Conservation (phyloP, 2,888 invertebrate species). For the Drosophila anomalata region DNA sequence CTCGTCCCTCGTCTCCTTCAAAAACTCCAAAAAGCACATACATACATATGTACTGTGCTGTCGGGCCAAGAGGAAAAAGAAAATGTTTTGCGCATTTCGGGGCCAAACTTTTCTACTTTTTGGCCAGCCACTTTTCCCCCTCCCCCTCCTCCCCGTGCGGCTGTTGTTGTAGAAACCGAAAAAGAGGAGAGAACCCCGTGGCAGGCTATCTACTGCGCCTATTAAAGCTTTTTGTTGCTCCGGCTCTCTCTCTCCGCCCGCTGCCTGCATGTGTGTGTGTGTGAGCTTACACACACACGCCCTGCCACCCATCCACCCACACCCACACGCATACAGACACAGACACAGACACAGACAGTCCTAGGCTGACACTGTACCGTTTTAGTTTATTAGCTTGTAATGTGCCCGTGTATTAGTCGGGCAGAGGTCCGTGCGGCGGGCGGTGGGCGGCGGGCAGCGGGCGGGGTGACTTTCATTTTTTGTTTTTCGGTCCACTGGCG, state of each 20-base stretch:
- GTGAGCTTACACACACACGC: conserved; percentile 25
- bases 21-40: background rate
- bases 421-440: conserved; percentile 14
- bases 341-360: conserved; percentile 16
- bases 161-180: conserved; percentile 7
- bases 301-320: conserved; percentile 2
- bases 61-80: background rate
- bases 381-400: conserved; percentile 45
- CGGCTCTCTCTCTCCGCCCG: conserved; percentile 19
- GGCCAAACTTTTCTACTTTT: conserved; percentile 2
- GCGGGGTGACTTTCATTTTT: background rate
- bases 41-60: background rate
- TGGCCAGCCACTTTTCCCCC: background rate
- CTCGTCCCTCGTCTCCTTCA: background rate
- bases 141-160: background rate
- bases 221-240: conserved; percentile 39
- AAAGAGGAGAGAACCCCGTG: conserved; percentile 21
- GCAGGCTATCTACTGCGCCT: conserved; percentile 47
- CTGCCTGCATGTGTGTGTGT: conserved; percentile 26
- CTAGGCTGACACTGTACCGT: conserved; percentile 38
- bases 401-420: conserved; percentile 20
- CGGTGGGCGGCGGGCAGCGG: conserved; percentile 2
- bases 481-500: background rate
- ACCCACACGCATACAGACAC: conserved; percentile 6
- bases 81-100: conserved; percentile 2